A percentile compares a stretch with the other conserved stretches of the same genome.
Conservation (phyloP, 2,888 invertebrate species). For the Lacanobia oleracea region DNA sequence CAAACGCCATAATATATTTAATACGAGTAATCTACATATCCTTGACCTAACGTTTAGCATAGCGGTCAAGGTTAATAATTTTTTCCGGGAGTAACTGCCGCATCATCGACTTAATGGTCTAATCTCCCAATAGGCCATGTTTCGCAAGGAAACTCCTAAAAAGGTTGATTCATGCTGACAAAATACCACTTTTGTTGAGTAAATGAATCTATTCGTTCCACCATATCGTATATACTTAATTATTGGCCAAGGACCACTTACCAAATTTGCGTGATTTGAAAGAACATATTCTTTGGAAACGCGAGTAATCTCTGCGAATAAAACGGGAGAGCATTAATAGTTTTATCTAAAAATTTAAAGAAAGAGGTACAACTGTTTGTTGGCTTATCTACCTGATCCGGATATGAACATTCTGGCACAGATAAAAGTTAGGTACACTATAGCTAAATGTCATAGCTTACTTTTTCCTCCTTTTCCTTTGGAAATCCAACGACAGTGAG, state of each 20-base stretch:
- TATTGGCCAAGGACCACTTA: not conserved
- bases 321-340: too few relatives aligned
- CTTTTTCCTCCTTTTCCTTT: too few relatives aligned
- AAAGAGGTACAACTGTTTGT: too few relatives aligned
- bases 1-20: not conserved
- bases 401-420: too few relatives aligned
- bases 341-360: too few relatives aligned
- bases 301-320: too few relatives aligned
- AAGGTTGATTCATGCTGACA: constrained; percentile 18
- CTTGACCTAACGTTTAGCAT: constrained; percentile 27
- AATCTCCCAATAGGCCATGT: constrained; percentile 24
- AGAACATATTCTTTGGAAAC: too few relatives aligned
- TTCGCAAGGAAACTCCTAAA: constrained; percentile 20
- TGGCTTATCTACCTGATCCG: too few relatives aligned
- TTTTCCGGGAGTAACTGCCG: constrained; percentile 42
- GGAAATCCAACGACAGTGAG: too few relatives aligned
- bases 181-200: not conserved
- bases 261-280: not conserved
- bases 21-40: constrained; percentile 5
- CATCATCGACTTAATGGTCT: constrained; percentile 49
- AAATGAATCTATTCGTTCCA: not conserved
- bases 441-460: too few relatives aligned
- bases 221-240: not conserved
- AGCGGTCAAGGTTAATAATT: constrained; percentile 45
- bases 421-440: too few relatives aligned